phyloP scores from a whole-genome alignment of 2,888 invertebrate species.

The Standfussiana lucernea region DNA sequence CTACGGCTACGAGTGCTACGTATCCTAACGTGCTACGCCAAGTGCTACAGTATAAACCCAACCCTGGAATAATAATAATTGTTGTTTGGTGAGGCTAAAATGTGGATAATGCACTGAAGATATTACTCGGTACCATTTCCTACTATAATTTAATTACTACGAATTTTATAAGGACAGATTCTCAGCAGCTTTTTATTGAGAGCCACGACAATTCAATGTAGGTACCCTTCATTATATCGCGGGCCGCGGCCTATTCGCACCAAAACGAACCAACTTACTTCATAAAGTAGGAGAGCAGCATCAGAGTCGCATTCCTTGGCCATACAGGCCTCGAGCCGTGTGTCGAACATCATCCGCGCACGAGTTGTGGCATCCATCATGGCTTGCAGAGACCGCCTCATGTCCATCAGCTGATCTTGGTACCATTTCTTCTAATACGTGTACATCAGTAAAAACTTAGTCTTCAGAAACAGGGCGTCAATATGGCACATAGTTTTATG shows the following conservation, averaged over 20 bases:
- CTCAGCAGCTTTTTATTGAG: neutral
- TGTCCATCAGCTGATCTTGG: constrained; percentile 74
- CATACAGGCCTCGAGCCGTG: constrained; percentile 73
- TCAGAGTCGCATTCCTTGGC: constrained; percentile 74
- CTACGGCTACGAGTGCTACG: constrained; percentile 16
- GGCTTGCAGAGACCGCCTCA: constrained; percentile 75
- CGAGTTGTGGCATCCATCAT: constrained; percentile 76
- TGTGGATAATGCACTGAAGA: neutral
- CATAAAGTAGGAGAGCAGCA: constrained; percentile 79
- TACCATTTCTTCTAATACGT: constrained; percentile 54
- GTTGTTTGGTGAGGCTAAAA: no score
- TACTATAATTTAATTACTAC: neutral
- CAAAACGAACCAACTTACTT: constrained; percentile 71
- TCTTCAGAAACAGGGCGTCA: neutral
- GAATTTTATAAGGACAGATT: neutral
- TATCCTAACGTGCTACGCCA: constrained; percentile 7
- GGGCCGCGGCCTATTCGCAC: neutral
- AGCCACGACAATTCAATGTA: neutral
- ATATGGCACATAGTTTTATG: neutral
- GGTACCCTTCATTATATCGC: neutral
- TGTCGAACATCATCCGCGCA: constrained; percentile 78
- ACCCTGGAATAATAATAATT: neutral
- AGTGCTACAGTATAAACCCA: neutral
- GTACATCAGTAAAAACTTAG: neutral
- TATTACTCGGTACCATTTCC: neutral